Percentiles rank a stretch among this genome's conserved stretches.
phyloP scores from a whole-genome alignment of 2,113 vertebrate species.

The Pimephales promelas region DNA sequence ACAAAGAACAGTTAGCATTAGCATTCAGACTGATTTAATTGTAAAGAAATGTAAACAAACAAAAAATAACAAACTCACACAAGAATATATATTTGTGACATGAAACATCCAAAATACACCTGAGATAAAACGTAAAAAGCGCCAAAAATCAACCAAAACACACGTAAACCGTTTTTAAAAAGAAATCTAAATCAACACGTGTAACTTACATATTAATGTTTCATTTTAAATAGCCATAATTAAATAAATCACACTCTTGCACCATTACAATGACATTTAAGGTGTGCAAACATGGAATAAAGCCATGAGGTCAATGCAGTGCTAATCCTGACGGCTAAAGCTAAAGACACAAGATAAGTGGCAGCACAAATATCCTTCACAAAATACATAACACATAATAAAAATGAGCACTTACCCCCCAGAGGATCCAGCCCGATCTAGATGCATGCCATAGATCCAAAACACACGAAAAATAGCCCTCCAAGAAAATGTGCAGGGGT shows the following conservation, averaged over 20 bases:
- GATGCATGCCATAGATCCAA: slow-evolving; percentile 28
- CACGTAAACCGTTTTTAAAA: too few relatives aligned
- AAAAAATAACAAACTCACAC: not conserved
- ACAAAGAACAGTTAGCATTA: slow-evolving; percentile 43
- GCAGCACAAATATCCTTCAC: not conserved
- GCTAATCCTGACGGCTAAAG: slow-evolving; percentile 28
- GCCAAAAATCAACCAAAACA: not conserved
- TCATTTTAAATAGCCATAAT: too few relatives aligned
- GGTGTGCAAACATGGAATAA: not conserved
- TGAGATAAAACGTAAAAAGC: not conserved
- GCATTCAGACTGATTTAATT: not conserved
- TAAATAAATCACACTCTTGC: not conserved
- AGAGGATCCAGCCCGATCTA: slow-evolving; percentile 24
- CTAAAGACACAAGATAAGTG: slow-evolving; percentile 18
- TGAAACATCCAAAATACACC: not conserved
- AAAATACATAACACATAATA: not conserved
- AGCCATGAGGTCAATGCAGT: slow-evolving; percentile 15
- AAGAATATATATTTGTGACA: not conserved
- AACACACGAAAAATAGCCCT: slow-evolving; percentile 11
- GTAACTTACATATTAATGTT: not conserved
- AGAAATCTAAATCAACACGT: not conserved
- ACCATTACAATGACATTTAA: not conserved
- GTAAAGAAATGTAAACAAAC: not conserved
- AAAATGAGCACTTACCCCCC: slow-evolving; percentile 14
- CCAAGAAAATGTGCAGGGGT: slow-evolving; percentile 27